phyloP scores from a whole-genome alignment of 2,113 vertebrate genomes.

The Nothobranchius kuhntae region DNA sequence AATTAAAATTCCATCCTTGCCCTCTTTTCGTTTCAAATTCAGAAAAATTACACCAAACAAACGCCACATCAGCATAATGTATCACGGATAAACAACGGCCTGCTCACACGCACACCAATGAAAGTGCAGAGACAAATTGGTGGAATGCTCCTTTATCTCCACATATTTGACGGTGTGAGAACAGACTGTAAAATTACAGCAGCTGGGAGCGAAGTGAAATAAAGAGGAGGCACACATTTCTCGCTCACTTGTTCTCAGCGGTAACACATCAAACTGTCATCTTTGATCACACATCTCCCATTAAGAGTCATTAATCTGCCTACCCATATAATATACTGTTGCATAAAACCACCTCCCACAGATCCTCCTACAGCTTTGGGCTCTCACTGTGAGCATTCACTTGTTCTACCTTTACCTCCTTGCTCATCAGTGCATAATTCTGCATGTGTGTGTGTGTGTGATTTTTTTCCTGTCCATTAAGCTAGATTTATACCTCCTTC shows the following conservation, averaged over 20 bases:
- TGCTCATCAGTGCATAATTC: background rate
- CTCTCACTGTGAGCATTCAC: slow-evolving; percentile 10
- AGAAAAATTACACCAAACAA: slow-evolving; percentile 26
- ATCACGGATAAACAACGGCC: slow-evolving; percentile 14
- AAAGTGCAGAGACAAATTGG: background rate
- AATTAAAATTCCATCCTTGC: slow-evolving; percentile 29
- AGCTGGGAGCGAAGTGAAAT: slow-evolving; percentile 14
- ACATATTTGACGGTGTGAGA: background rate
- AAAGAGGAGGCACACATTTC: slow-evolving; percentile 11
- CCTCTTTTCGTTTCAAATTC: slow-evolving; percentile 7
- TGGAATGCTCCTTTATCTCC: background rate
- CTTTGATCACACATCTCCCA: slow-evolving; percentile 40
- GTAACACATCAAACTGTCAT: slow-evolving; percentile 7
- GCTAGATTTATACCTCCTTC: slow-evolving; percentile 47
- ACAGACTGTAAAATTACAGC: slow-evolving; percentile 9
- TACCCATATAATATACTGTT: slow-evolving; percentile 50
- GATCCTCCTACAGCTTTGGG: slow-evolving; percentile 19
- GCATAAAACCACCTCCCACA: slow-evolving; percentile 24
- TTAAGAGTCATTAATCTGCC: slow-evolving; percentile 57
- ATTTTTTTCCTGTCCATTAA: slow-evolving; percentile 45
- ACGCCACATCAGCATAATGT: slow-evolving; percentile 39
- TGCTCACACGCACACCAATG: too few species aligned
- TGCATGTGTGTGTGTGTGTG: slow-evolving; percentile 13
- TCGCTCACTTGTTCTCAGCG: slow-evolving; percentile 11
- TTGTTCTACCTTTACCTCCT: slow-evolving; percentile 4